Evolutionary conservation across 2,797 vertebrate species (phyloP).

Genomic region (Heliangelus exortis): DNA sequence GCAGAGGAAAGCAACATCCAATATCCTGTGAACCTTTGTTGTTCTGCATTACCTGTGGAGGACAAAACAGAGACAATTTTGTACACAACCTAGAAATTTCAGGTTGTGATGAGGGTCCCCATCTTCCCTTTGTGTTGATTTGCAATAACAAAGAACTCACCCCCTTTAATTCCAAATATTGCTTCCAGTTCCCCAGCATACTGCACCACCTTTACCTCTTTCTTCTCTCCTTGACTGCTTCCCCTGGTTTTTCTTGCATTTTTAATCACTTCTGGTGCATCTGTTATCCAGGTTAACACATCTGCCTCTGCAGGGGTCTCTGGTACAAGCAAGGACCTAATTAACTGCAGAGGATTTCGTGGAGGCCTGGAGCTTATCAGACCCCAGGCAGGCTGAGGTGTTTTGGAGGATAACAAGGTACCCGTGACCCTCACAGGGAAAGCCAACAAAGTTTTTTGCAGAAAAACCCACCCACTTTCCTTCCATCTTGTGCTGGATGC

Average conservation of each 20-base stretch:
- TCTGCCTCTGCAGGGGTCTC: background rate
- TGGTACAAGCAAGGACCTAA: background rate
- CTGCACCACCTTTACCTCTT: background rate
- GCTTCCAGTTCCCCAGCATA: background rate
- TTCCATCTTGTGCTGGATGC: background rate
- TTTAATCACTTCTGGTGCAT: conserved; percentile 14
- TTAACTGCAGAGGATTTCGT: background rate
- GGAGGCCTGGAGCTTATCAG: background rate
- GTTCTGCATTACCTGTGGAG: background rate
- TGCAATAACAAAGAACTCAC: background rate
- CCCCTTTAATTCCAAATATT: background rate
- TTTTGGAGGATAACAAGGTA: background rate
- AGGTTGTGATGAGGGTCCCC: background rate
- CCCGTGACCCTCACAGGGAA: background rate
- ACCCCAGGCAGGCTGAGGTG: background rate
- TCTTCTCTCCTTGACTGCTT: background rate
- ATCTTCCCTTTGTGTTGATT: background rate
- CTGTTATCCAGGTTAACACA: background rate
- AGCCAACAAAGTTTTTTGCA: background rate
- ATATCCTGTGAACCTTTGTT: background rate
- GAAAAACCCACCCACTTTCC: background rate
- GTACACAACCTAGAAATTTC: background rate
- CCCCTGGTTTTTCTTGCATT: background rate
- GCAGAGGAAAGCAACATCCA: background rate
- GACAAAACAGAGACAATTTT: background rate